These are phyloP conservation scores for Pimephales promelas DNA, from an alignment of 2,113 vertebrate genomes.

Conservation along the genomic window DNA sequence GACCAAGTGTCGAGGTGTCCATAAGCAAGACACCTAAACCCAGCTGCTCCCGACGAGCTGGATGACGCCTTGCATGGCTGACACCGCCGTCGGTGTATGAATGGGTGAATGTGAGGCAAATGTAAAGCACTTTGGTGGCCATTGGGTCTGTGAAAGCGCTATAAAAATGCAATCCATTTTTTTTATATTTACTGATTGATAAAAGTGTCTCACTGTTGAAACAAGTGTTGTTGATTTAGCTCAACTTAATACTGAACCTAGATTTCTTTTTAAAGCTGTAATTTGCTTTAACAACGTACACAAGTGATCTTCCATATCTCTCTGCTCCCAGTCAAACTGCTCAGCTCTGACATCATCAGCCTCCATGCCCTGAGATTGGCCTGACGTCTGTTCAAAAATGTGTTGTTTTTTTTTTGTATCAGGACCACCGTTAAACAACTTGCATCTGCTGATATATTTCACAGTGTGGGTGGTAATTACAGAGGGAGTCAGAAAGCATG, in stretches of 20 bases:
- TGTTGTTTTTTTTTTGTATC: conserved; percentile 4
- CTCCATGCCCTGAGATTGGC: not conserved
- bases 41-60: too few relatives aligned
- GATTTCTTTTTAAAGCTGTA: not conserved
- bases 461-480: conserved; percentile 36
- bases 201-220: not conserved
- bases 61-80: too few relatives aligned
- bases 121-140: too few relatives aligned
- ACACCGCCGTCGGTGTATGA: too few relatives aligned
- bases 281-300: not conserved
- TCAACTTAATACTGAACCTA: not conserved
- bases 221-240: not conserved
- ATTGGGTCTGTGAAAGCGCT: too few relatives aligned
- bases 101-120: too few relatives aligned
- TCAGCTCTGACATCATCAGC: not conserved
- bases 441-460: not conserved
- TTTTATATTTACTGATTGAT: too few relatives aligned
- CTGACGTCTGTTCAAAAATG: not conserved
- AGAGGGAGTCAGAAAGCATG: conserved; percentile 23
- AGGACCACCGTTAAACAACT: not conserved
- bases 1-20: too few relatives aligned
- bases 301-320: not conserved
- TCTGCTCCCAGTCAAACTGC: not conserved
- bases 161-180: too few relatives aligned
- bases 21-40: too few relatives aligned